A percentile compares a stretch with the other conserved stretches of the same genome.
Conservation (phyloP, 2,113 vertebrate species). For the Pluvialis apricaria region DNA sequence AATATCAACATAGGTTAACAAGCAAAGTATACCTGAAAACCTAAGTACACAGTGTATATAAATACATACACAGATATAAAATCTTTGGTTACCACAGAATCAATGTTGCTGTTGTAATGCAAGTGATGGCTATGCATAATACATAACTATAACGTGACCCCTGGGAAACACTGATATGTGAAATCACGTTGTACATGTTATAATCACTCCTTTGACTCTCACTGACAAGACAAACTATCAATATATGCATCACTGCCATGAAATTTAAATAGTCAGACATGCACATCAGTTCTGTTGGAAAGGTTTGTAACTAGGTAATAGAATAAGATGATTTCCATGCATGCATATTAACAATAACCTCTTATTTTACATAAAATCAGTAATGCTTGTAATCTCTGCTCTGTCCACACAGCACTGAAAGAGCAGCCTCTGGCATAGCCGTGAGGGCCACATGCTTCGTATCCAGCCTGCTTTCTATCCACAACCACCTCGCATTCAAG, state of each 20-base stretch:
- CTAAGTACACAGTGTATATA: neutral
- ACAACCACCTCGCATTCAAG: neutral
- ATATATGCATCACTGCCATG: neutral
- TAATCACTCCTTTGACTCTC: neutral
- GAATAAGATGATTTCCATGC: neutral
- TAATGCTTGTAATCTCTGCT: neutral
- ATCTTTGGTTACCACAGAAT: neutral
- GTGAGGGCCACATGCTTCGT: neutral
- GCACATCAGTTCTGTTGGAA: neutral
- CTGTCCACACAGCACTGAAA: neutral
- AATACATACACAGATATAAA: accelerated
- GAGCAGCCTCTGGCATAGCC: neutral
- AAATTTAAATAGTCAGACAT: neutral
- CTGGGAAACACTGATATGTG: neutral
- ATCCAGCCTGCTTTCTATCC: neutral
- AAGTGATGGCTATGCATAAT: neutral
- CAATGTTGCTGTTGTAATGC: neutral
- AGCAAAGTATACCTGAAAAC: neutral
- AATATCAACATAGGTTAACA: neutral
- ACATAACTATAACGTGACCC: neutral
- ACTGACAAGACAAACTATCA: neutral
- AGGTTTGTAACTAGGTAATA: neutral
- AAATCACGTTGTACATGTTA: neutral
- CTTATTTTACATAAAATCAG: neutral
- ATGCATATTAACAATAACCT: neutral